These are phyloP conservation scores for Chaenodraco wilsoni DNA, from an alignment of 2,797 vertebrate genomes.

Conservation along the genomic window DNA sequence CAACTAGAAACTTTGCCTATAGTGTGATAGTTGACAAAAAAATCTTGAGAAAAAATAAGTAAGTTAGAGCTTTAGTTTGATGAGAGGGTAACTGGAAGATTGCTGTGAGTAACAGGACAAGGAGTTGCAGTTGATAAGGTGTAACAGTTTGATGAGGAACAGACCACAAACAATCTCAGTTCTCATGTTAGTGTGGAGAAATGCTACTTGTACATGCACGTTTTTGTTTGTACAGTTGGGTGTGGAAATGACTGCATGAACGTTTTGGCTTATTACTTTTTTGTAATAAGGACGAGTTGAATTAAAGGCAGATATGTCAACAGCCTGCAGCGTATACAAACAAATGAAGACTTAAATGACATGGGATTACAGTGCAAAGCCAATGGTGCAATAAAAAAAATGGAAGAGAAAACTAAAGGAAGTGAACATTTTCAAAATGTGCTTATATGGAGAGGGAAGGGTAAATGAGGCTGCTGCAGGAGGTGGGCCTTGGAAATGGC, in stretches of 20 bases:
- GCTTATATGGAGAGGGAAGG: conserved; percentile 68
- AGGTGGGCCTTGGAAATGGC: conserved; percentile 72
- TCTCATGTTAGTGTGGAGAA: conserved; percentile 39
- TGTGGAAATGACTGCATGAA: conserved; percentile 32
- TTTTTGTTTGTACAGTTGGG: conserved; percentile 13
- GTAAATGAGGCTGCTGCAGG: conserved; percentile 44
- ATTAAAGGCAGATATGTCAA: conserved; percentile 8
- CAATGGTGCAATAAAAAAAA: conserved; percentile 9
- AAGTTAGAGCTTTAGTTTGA: not conserved
- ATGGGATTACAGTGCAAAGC: conserved; percentile 3
- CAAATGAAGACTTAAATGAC: not conserved
- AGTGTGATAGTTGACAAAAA: conserved; percentile 22
- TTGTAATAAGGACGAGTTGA: conserved; percentile 6
- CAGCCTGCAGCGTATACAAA: not conserved
- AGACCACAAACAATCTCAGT: conserved; percentile 41
- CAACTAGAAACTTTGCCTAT: not conserved
- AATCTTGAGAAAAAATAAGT: not conserved
- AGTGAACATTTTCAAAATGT: conserved; percentile 64
- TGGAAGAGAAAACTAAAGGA: conserved; percentile 25
- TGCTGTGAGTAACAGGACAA: conserved; percentile 42
- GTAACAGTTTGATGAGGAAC: conserved; percentile 29
- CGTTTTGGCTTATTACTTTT: not conserved
- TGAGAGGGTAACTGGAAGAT: not conserved
- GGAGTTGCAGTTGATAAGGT: conserved; percentile 34
- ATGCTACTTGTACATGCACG: conserved; percentile 47